Base-by-base conservation (phyloP, 2,797 vertebrate genomes). In the Halcyon smyrnensis region DNA sequence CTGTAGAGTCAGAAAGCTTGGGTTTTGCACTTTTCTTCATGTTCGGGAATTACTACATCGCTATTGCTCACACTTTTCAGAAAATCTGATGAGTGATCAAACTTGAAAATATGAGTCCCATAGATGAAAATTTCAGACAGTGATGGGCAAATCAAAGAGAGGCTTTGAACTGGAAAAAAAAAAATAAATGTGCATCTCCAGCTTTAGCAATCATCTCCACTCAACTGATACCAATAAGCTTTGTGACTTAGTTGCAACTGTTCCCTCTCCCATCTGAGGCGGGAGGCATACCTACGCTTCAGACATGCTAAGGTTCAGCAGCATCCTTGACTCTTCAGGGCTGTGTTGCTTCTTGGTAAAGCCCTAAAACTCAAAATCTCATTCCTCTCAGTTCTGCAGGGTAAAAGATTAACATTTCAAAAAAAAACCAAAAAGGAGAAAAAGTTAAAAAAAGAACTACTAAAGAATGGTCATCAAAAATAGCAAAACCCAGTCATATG, bases 191-290 rank as follows among this genome's bases (percentile, higher is more conserved):
- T 89, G 68, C 28, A 54, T 45, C 50, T 54, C 59, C 39, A 74
- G n/a, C 65, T 86, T 71, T 46, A 85, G 37, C 30, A 50, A 10
- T 57, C 27, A 62, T 60, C 28, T 24, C 13, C 28, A 46, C 30
- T 83, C 0, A 0, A n/a, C 8, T 64, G 30, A 54, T 23, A 41
- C 2, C 2, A 5, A 36, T 37, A 65, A 85, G n/a, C 13, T 87
- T 64, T 54, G 32, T 25, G 27, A 62, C 67, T 24, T 34, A 65
- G 36, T 63, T 81, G 62, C 36, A 86, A 34, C 28, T 37, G 7
- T 34, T 83, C 8, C 41, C 80, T 74, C 37, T 85, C 39, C 32
- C 28, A 7, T 23, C 28, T 68, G 43, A 71, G 34, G 19, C 1
- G 30, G 17, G 9, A 37, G 21, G 9, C 45, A 46, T n/a, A 79